Evolutionary conservation across 1,140 invertebrate species (phyloP).

Genomic region (Drosophila mayri): DNA sequence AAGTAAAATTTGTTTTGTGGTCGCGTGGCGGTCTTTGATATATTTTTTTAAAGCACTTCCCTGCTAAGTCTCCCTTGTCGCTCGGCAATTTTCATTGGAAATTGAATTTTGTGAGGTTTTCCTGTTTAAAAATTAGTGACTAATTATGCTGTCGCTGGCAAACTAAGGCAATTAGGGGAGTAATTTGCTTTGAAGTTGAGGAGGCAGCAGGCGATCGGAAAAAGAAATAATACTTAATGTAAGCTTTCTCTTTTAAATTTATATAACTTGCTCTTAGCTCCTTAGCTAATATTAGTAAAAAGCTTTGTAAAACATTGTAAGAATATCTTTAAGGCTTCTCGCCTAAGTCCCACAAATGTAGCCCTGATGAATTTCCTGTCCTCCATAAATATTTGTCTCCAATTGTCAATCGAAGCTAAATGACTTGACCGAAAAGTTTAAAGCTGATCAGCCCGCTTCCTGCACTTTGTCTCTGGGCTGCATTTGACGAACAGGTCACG

Average conservation of each 20-base stretch:
- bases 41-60: constrained; percentile 34
- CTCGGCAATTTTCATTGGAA: constrained; percentile 52
- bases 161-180: constrained; percentile 29
- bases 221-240: neutral
- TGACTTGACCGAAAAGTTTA: constrained; percentile 50
- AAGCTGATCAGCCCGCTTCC: constrained; percentile 51
- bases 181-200: constrained; percentile 13
- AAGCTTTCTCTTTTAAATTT: too few relatives aligned
- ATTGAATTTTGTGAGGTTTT: constrained; percentile 50
- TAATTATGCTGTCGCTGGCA: constrained; percentile 58
- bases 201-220: neutral
- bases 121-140: constrained; percentile 55
- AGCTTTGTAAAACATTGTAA: constrained; percentile 1
- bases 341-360: constrained; percentile 3
- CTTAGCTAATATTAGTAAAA: too few relatives aligned
- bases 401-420: constrained; percentile 38
- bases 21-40: constrained; percentile 68
- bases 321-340: neutral
- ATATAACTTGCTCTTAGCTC: too few relatives aligned
- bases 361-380: constrained; percentile 5
- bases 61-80: constrained; percentile 7
- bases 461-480: constrained; percentile 49
- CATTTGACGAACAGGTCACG: constrained; percentile 75
- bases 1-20: constrained; percentile 61
- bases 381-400: constrained; percentile 38